Evolutionary conservation across 2,113 vertebrate species (phyloP), one percentile per base, ranked within the genome.

Genomic region (Scartelaos histophorus): DNA sequence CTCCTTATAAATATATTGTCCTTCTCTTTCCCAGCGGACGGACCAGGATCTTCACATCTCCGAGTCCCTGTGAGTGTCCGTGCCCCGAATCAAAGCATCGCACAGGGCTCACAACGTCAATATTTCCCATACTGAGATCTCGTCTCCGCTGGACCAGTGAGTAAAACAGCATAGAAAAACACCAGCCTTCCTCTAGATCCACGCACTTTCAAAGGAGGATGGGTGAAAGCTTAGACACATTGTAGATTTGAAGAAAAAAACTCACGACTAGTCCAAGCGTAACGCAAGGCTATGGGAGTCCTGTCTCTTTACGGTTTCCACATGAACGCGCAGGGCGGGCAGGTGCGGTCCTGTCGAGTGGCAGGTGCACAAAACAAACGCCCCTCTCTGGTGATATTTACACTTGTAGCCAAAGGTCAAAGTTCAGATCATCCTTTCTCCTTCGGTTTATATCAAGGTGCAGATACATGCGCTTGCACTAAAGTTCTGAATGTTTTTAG

Each of bases 151-250:
- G 70, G 90, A 77, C 81, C 49, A 82, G 71, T 53, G 65, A 81
- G 65, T 82, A 82, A 86, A 85, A 84, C 74, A 60, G 81, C 81
- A 87, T 77, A 84, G 74, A 70, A 86, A 88, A 88, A 86, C 82
- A 88, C 73, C 5, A 1, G 5, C 71, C 76, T 81, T 78, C 80
- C 10, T 82, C 70, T 73, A 62, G 67, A 75, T 80, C 80, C 74
- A 35, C 13, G 22, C 53, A 67, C 70, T 79, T 90, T 90, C 81
- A 90, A 89, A 89, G 51, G 47, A 22, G 66, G 53, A 19, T 2
- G 80, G 82, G 81, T 87, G 74, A 85, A 88, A 86, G 78, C 60
- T 69, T 38, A 51, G 75, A 70, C 83, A 74, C 70, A 83, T 69
- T 79, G 72, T 75, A 61, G 66, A 34, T 75, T 54, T 73, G 70